These are phyloP conservation scores for Calosoma granatense DNA, from an alignment of 1,140 invertebrate genomes.

Conservation along the genomic window DNA sequence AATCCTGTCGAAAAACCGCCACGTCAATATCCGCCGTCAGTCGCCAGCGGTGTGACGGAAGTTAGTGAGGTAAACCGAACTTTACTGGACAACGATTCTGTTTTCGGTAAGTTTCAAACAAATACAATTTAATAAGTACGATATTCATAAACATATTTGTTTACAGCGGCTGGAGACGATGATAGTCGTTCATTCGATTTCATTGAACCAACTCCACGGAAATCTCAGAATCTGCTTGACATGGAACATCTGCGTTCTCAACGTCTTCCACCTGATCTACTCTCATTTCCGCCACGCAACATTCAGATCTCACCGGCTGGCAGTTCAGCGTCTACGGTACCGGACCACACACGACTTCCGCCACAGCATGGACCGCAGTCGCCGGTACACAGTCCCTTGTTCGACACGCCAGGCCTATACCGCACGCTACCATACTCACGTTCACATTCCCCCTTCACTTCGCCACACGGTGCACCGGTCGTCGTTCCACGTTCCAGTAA, in stretches of 20 bases:
- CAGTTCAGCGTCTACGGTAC: conserved; percentile 65
- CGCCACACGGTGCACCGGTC: conserved; percentile 42
- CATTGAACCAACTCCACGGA: conserved; percentile 31
- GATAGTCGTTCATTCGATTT: conserved; percentile 50
- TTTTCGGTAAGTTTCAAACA: conserved; percentile 50
- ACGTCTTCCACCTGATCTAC: conserved; percentile 60
- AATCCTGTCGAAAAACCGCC: conserved; percentile 73
- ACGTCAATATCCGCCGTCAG: conserved; percentile 53
- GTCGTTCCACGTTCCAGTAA: conserved; percentile 51
- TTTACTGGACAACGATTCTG: conserved; percentile 57
- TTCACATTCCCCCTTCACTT: conserved; percentile 59
- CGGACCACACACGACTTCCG: conserved; percentile 47
- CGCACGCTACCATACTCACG: conserved; percentile 61
- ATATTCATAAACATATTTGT: conserved; percentile 13
- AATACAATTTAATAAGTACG: conserved; percentile 15
- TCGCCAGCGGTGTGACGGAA: conserved; percentile 58
- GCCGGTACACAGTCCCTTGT: conserved; percentile 43
- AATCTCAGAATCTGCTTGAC: conserved; percentile 35
- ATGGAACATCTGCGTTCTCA: conserved; percentile 39
- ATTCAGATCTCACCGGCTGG: conserved; percentile 56
- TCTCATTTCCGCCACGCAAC: conserved; percentile 61
- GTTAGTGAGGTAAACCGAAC: conserved; percentile 69
- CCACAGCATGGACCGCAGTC: conserved; percentile 40
- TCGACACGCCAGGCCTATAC: conserved; percentile 43
- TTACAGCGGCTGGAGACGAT: conserved; percentile 37